Conservation (phyloP, 2,888 invertebrate species). For the Yponomeuta plumbellus region DNA sequence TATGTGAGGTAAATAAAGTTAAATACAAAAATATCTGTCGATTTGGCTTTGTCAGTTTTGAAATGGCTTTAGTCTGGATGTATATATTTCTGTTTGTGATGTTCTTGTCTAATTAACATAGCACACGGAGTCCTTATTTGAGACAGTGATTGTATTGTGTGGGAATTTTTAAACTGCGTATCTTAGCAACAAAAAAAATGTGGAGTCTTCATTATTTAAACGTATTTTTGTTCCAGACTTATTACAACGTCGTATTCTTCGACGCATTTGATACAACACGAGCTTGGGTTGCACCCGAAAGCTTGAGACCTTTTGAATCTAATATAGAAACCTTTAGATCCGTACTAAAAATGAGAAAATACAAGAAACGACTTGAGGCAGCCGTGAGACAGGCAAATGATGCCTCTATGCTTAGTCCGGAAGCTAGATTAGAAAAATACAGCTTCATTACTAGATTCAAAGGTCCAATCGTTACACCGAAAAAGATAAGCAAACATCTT, state of each 20-base stretch:
- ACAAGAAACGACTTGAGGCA: conserved; percentile 42
- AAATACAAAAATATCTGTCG: no score
- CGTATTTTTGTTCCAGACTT: conserved; percentile 53
- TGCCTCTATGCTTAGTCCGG: conserved; percentile 46
- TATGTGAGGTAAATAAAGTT: no score
- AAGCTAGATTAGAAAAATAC: conserved; percentile 53
- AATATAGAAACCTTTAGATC: conserved; percentile 35
- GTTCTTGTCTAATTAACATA: no score
- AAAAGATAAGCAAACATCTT: conserved; percentile 42
- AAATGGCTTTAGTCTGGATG: no score
- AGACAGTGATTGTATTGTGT: no score
- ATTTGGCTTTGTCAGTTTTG: no score
- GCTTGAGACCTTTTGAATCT: conserved; percentile 49
- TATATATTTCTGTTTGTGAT: no score
- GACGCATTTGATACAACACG: conserved; percentile 54
- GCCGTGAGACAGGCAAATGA: conserved; percentile 58
- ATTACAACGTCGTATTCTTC: conserved; percentile 76
- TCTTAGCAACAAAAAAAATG: not conserved
- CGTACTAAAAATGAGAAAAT: conserved; percentile 33
- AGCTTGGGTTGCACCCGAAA: conserved; percentile 60
- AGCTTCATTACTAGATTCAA: conserved; percentile 65
- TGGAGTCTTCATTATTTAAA: not conserved
- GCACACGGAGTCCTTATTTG: no score
- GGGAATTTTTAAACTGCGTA: not conserved
- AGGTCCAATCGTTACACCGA: conserved; percentile 51